A percentile compares a stretch with the other conserved stretches of the same genome.
Conservation (phyloP, 2,113 vertebrate species). For the Prionailurus bengalensis region DNA sequence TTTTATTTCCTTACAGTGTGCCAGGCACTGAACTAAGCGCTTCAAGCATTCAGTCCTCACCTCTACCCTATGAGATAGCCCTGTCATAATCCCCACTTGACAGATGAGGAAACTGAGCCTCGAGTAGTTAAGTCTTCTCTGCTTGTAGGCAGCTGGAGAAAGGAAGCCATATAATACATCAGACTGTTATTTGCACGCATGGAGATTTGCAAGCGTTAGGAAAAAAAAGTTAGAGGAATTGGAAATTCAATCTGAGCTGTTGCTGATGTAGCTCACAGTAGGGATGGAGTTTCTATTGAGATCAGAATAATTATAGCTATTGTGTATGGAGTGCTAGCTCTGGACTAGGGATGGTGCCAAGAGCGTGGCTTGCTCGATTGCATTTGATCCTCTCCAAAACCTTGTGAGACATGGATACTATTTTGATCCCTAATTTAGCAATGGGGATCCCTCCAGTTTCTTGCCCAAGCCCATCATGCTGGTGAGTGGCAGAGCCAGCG, state of each 20-base stretch:
- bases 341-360: conserved; percentile 13
- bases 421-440: conserved; percentile 46
- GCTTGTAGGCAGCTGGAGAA: neutral
- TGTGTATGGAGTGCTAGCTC: neutral
- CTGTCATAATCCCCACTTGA: neutral
- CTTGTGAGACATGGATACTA: neutral
- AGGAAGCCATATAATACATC: neutral
- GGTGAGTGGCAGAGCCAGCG: neutral
- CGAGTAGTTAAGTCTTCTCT: neutral
- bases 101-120: conserved; percentile 11
- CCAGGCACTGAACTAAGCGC: neutral
- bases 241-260: neutral
- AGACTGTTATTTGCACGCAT: neutral
- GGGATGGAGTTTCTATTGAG: neutral
- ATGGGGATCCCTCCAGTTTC: conserved; percentile 9
- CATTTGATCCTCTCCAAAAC: conserved; percentile 47
- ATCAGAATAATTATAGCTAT: conserved; percentile 31
- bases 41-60: neutral
- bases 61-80: neutral
- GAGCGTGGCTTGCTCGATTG: neutral
- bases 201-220: neutral
- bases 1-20: conserved; percentile 7
- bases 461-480: neutral
- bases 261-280: neutral
- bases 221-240: neutral